Evolutionary conservation across 2,113 vertebrate genomes (phyloP).

Genomic region (Spea multiplicata): DNA sequence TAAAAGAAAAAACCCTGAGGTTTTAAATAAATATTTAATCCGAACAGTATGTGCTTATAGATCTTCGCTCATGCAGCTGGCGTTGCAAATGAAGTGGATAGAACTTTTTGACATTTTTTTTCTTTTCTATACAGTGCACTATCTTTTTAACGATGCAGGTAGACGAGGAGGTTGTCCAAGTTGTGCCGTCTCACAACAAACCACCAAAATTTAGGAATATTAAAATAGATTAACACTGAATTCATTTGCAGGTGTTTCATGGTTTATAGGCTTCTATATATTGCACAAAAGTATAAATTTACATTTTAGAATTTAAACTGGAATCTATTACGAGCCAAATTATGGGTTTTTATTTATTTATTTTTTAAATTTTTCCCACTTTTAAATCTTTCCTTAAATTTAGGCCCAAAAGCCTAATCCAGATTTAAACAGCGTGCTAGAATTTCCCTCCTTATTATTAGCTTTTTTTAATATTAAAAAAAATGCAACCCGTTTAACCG

Average conservation of each 20-base stretch:
- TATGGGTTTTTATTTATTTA: too few relatives aligned
- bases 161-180: slow-evolving; percentile 5
- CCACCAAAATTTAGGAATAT: background rate
- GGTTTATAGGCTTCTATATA: background rate
- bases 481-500: too few relatives aligned
- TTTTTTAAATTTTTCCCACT: too few relatives aligned
- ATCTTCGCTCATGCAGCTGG: slow-evolving; percentile 36
- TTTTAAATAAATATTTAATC: slow-evolving; percentile 51
- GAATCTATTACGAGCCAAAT: too few relatives aligned
- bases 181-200: background rate
- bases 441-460: too few relatives aligned
- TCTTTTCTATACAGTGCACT: slow-evolving; percentile 25
- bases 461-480: too few relatives aligned
- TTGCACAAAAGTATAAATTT: background rate
- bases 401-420: slow-evolving; percentile 29
- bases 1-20: slow-evolving; percentile 48
- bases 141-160: slow-evolving; percentile 32
- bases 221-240: background rate
- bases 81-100: slow-evolving; percentile 47
- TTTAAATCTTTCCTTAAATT: background rate
- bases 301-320: background rate
- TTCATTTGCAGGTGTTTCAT: background rate
- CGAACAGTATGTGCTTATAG: slow-evolving; percentile 48
- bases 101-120: slow-evolving; percentile 45
- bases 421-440: background rate